Evolutionary conservation across 2,888 invertebrate genomes (phyloP), one percentile per base, ranked within the genome.

Genomic region (Dilophus febrilis): DNA sequence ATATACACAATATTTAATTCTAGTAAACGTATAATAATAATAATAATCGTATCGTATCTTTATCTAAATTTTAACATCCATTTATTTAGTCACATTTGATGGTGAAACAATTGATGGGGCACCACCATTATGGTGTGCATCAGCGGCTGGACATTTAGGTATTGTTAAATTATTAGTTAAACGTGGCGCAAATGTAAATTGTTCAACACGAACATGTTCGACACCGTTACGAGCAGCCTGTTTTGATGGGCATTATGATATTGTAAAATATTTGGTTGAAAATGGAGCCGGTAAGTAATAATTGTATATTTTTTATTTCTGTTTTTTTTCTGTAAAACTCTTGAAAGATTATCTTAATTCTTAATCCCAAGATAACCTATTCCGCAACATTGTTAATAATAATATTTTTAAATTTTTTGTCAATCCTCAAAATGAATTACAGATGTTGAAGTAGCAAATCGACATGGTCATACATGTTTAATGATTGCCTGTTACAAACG

Each of bases 401-500:
- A 10, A 7, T n/a, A 16, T 35, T 8, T 35, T 35, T 35, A 35
- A 27, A 8, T 35, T 13, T 17, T 35, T 35, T 11, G 8, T 35
- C 35, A n/a, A 37, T 18, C n/a, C n/a, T n/a, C n/a, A n/a, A n/a
- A n/a, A n/a, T n/a, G n/a, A n/a, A 32, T 66, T 65, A 3, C 72
- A 72, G 91, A 95, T 64, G 84, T 95, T 58, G 94, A 95, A 68
- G 81, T 92, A 56, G 88, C 92, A 17, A 97, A 97, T 60, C 73
- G 88, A 45, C 88, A 90, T 59, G 90, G 88, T 1, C 95, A 97
- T 66, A 95, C 95, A 12, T 94, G 94, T 56, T 70, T 97, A 27
- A 97, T 97, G 95, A 97, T 97, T 45, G 88, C 94, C 35, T 94
- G 92, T 64, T 95, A 90, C 65, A 91, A 92, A 61, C 88, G 91